Conservation (phyloP, 2,888 invertebrate species). For the Lysandra coridon region DNA sequence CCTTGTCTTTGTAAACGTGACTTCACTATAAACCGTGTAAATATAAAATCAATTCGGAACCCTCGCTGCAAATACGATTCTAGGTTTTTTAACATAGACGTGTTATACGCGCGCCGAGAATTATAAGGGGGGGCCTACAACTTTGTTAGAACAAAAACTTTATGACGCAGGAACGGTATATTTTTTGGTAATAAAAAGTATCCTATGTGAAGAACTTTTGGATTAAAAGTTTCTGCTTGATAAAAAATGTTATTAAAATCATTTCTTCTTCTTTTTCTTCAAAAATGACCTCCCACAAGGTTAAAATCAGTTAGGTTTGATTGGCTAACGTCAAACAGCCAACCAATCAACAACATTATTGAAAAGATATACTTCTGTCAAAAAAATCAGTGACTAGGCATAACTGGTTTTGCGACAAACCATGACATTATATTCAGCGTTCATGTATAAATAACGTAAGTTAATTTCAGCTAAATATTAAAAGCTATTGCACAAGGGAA, state of each 20-base stretch:
- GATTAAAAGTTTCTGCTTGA: too few relatives aligned
- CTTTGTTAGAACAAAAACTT: not conserved
- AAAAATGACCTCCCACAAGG: too few relatives aligned
- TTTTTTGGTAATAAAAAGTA: not conserved
- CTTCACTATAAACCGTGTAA: slow-evolving; percentile 42
- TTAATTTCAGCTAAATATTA: not conserved
- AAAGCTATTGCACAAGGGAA: not conserved
- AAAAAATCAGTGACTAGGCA: too few relatives aligned
- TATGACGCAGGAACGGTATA: not conserved
- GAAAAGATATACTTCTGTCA: too few relatives aligned
- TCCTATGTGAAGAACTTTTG: too few relatives aligned
- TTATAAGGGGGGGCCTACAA: not conserved
- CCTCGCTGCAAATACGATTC: not conserved
- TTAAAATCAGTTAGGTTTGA: too few relatives aligned
- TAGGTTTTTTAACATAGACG: not conserved
- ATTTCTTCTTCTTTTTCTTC: too few relatives aligned
- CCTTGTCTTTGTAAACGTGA: slow-evolving; percentile 70
- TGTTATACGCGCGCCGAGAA: not conserved
- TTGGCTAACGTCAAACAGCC: too few relatives aligned
- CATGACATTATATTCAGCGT: not conserved
- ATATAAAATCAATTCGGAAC: slow-evolving; percentile 19
- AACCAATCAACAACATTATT: too few relatives aligned
- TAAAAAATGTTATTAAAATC: too few relatives aligned
- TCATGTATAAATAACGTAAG: not conserved
- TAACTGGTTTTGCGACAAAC: too few relatives aligned